phyloP scores from a whole-genome alignment of 2,888 invertebrate species.

The Herminia tarsipennalis region DNA sequence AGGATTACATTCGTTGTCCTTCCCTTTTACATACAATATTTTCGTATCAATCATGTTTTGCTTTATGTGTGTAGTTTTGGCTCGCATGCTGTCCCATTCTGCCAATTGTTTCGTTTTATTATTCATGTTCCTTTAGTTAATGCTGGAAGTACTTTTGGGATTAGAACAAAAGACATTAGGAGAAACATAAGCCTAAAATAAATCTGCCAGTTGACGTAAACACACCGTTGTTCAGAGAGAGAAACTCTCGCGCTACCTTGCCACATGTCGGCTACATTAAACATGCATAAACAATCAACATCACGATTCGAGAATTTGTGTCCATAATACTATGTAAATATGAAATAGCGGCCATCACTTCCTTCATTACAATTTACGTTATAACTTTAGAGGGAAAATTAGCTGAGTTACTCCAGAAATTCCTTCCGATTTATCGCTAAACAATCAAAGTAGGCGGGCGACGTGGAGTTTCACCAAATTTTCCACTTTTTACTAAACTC shows the following conservation, averaged over 20 bases:
- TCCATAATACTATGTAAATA: constrained; percentile 24
- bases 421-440: constrained; percentile 66
- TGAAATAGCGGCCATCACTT: constrained; percentile 45
- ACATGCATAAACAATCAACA: constrained; percentile 8
- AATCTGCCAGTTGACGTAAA: constrained; percentile 9
- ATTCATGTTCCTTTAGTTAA: neutral
- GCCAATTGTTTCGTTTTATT: constrained; percentile 6
- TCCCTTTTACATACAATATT: constrained; percentile 22
- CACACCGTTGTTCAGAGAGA: neutral
- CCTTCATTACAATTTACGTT: constrained; percentile 58
- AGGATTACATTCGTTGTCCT: constrained; percentile 27
- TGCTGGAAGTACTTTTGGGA: neutral
- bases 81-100: constrained; percentile 14
- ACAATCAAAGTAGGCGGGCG: constrained; percentile 58
- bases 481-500: constrained; percentile 51
- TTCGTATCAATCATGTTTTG: constrained; percentile 34
- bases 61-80: constrained; percentile 27
- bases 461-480: constrained; percentile 43
- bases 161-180: constrained; percentile 4
- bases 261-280: constrained; percentile 5
- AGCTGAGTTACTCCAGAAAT: constrained; percentile 52
- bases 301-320: constrained; percentile 7
- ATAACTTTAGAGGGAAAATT: constrained; percentile 59
- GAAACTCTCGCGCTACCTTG: neutral
- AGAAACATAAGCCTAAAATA: constrained; percentile 3